Percentiles rank a stretch among this genome's conserved stretches.
Conservation (phyloP, 2,888 invertebrate genomes). For the Patella ulyssiponensis region DNA sequence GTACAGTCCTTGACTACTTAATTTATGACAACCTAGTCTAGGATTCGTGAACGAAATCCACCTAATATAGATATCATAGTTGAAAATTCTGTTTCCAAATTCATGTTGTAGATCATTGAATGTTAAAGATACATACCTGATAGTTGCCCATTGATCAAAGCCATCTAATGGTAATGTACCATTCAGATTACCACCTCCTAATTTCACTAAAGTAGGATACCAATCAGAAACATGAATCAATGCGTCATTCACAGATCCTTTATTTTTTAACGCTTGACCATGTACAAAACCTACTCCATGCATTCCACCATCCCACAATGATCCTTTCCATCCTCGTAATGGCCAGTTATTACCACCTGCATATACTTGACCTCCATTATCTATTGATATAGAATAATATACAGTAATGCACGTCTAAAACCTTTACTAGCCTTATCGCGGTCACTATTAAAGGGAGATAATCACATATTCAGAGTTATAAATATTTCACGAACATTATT, state of each 20-base stretch:
- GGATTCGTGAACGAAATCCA: not conserved
- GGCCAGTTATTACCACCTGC: slow-evolving; percentile 70
- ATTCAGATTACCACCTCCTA: slow-evolving; percentile 61
- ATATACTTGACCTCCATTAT: slow-evolving; percentile 68
- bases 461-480: not conserved
- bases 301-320: slow-evolving; percentile 70
- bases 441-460: too few species aligned
- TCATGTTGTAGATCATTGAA: not conserved
- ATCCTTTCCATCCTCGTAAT: slow-evolving; percentile 66
- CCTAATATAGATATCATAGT: not conserved
- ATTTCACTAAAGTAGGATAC: slow-evolving; percentile 65
- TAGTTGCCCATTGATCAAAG: slow-evolving; percentile 63
- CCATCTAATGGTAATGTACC: slow-evolving; percentile 66
- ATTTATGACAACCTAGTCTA: not conserved
- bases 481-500: not conserved
- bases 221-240: slow-evolving; percentile 70
- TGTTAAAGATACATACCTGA: slow-evolving; percentile 51
- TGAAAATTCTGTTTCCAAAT: not conserved
- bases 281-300: slow-evolving; percentile 68
- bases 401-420: too few species aligned
- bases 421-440: too few species aligned
- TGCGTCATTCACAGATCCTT: slow-evolving; percentile 38
- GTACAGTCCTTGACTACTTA: not conserved
- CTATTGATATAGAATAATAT: slow-evolving; percentile 71
- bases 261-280: slow-evolving; percentile 45